These are phyloP conservation scores for Drosophila mercatorum DNA, from an alignment of 2,888 invertebrate species.

Conservation along the genomic window DNA sequence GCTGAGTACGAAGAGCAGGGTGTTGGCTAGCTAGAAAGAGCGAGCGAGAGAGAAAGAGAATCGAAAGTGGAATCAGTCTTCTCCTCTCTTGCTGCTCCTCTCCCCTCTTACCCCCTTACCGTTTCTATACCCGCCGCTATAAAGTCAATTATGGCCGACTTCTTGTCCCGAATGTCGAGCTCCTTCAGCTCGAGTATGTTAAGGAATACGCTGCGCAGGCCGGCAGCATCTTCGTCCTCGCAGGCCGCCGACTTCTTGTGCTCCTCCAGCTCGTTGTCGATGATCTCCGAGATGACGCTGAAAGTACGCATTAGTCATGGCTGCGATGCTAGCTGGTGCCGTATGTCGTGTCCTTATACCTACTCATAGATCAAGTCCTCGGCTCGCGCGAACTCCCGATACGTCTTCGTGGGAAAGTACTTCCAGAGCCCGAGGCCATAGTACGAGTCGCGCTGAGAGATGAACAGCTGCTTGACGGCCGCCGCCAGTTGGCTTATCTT, in stretches of 20 bases:
- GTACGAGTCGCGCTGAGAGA: slow-evolving; percentile 92
- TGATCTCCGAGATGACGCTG: slow-evolving; percentile 92
- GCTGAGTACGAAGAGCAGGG: slow-evolving; percentile 91
- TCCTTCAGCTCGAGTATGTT: slow-evolving; percentile 90
- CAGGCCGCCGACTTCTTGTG: slow-evolving; percentile 86
- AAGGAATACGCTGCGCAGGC: slow-evolving; percentile 90
- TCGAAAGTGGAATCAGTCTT: neutral
- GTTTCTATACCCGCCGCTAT: slow-evolving; percentile 95
- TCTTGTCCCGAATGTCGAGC: slow-evolving; percentile 92
- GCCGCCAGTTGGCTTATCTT: slow-evolving; percentile 88
- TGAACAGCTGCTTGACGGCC: slow-evolving; percentile 91
- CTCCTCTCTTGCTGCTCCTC: neutral
- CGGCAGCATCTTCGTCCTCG: slow-evolving; percentile 85
- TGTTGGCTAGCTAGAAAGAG: slow-evolving; percentile 89
- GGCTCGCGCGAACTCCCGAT: slow-evolving; percentile 89
- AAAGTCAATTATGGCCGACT: slow-evolving; percentile 93
- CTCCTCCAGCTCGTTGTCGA: slow-evolving; percentile 88
- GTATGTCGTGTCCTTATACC: slow-evolving; percentile 77
- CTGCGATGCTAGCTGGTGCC: neutral
- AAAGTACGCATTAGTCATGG: slow-evolving; percentile 39
- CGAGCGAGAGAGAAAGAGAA: neutral
- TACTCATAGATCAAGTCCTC: slow-evolving; percentile 93
- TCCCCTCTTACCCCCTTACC: slow-evolving; percentile 83
- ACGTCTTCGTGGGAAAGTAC: slow-evolving; percentile 89
- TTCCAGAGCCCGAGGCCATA: slow-evolving; percentile 93